These are phyloP conservation scores for Euphonia xanthogaster DNA, from an alignment of 2,797 vertebrate species.

Conservation along the genomic window DNA sequence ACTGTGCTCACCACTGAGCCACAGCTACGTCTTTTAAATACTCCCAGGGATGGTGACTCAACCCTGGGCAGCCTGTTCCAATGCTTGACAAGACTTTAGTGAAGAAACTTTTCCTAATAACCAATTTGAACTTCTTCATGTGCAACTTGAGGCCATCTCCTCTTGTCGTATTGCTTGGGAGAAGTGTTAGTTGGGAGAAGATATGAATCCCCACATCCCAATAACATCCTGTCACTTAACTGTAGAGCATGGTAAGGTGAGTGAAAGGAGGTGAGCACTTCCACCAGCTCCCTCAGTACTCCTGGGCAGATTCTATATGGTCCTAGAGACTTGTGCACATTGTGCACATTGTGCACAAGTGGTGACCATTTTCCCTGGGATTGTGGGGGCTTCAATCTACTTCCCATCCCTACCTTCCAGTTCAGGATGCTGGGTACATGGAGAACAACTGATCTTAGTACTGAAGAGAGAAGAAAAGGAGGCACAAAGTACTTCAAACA, in stretches of 20 bases:
- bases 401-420: background rate
- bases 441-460: background rate
- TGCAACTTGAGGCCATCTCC: background rate
- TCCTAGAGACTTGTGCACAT: background rate
- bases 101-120: background rate
- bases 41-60: background rate
- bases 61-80: background rate
- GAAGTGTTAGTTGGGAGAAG: background rate
- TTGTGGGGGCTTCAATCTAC: background rate
- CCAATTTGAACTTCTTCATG: background rate
- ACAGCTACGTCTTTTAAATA: background rate
- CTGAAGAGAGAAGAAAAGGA: background rate
- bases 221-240: background rate
- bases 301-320: background rate
- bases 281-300: background rate
- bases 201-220: background rate
- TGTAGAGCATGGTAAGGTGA: background rate
- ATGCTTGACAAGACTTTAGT: background rate
- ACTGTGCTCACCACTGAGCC: background rate
- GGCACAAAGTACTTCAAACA: background rate
- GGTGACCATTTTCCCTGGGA: background rate
- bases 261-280: background rate
- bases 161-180: background rate
- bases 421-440: background rate
- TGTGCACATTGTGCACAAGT: background rate